A percentile compares a stretch with the other conserved stretches of the same genome.
Evolutionary conservation across 2,113 vertebrate genomes (phyloP).

Genomic region (Brevimyrus niger): DNA sequence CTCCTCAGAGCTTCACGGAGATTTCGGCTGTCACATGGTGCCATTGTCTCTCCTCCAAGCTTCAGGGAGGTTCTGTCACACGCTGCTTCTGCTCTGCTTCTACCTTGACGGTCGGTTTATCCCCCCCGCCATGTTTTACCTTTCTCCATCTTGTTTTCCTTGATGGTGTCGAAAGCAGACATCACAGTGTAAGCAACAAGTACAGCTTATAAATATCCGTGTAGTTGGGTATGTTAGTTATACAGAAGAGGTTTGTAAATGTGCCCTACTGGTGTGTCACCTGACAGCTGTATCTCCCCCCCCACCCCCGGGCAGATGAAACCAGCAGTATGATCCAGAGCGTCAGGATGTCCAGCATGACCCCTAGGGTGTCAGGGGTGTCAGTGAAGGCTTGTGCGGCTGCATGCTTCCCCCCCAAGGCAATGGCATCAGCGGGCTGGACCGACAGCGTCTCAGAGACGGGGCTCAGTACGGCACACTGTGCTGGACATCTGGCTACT

Average conservation of each 20-base stretch:
- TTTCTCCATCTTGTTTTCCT: background rate
- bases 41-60: background rate
- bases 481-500: conserved; percentile 45
- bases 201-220: background rate
- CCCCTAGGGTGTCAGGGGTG: background rate
- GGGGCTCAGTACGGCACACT: background rate
- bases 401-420: background rate
- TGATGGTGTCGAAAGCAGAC: background rate
- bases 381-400: background rate
- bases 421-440: background rate
- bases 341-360: background rate
- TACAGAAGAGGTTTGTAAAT: background rate
- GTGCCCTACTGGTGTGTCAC: background rate
- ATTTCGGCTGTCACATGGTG: background rate
- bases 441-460: background rate
- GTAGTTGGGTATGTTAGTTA: background rate
- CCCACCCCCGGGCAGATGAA: background rate
- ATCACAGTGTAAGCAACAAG: background rate
- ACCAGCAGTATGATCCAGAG: background rate
- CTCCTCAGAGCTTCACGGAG: background rate
- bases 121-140: background rate
- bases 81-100: background rate
- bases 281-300: background rate
- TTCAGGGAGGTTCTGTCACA: background rate
- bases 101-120: background rate